Base-by-base conservation (phyloP, 2,113 vertebrate species). In the Rhinolophus sinicus region DNA sequence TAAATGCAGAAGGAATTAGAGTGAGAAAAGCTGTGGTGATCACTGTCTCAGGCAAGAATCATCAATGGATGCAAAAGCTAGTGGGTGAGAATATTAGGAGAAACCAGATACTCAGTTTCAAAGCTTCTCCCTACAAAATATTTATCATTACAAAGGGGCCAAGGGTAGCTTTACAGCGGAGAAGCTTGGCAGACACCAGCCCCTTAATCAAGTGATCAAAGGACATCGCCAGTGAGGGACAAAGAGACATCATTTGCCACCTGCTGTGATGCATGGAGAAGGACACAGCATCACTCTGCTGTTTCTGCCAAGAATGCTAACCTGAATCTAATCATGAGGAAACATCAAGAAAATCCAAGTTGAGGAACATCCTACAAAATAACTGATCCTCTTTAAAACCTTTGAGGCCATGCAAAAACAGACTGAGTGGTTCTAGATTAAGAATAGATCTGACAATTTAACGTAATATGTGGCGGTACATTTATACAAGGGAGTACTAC, bases 251-350 rank as follows among this genome's bases (percentile, higher is more conserved):
- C 50, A 18, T 18, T 3, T 0, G 21, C 56, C 65, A 30, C 26
- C 2, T 6, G 26, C 26, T 3, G 28, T 9, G 22, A 64, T 0
- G 18, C 50, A 60, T n/a, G 0, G 3, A 52, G 67, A 33, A 40
- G 83, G 56, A 69, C 85, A 73, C 47, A 50, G 67, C 73, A 64
- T 19, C 8, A 2, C 33, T 44, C 33, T n/a, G 35, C 7, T 16
- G 28, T 28, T 38, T n/a, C 77, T 80, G 47, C 83, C 47, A 44
- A 16, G 58, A 76, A 18, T 2, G 8, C 15, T 69, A 28, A 26
- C 40, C 6, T 35, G 21, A 88, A 38, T 40, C 22, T n/a, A 10
- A 80, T 35, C 38, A 22, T 22, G 33, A 64, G 60, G 44, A 88
- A 83, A 94, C 4, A 38, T 4, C 9, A 35, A 26, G 18, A 3